Evolutionary conservation across 2,113 vertebrate species (phyloP), one percentile per base, ranked within the genome.

Genomic region (Colaptes auratus): DNA sequence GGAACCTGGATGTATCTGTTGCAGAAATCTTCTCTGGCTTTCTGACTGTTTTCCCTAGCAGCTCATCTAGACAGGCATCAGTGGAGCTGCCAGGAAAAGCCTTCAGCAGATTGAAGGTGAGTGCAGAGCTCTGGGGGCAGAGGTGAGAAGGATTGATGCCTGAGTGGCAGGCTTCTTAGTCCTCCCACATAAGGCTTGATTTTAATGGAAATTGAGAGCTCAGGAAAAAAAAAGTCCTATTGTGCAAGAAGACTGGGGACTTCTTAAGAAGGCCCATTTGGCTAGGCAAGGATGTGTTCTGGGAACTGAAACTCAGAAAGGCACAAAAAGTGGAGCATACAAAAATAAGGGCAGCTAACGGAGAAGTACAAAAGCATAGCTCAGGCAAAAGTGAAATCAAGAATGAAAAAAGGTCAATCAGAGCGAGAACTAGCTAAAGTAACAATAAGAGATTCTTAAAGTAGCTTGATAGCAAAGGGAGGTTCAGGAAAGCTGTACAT

Each of bases 41-140:
- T 84, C 48, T 73, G 59, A 79, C 55, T 56, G 74, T 64, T 89
- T 79, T 79, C 50, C 18, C 42, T 89, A 78, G 74, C 82, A 95
- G 25, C 36, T 53, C 39, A 48, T 56, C 61, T 74, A 90, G 81
- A 56, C 31, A 67, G 84, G 55, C 77, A 58, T 84, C 70, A 39
- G 66, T 58, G 71, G 75, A 53, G 19, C 0, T 3, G 63, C 82
- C 63, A 91, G 71, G 59, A 89, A 82, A 70, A 91, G 12, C 71
- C 63, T 79, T 65, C 63, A 88, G 87, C 39, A 44, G 66, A 69
- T 73, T 92, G 91, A 91, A 87, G 82, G 64, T 73, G 74, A 89
- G 91, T 83, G 58, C n/a, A 58, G 63, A 30, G 8, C 55, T 89
- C 44, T 59, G 44, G 44, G 76, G 17, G 30, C 60, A 94, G 61